Percentiles rank a stretch among this genome's conserved stretches.
phyloP scores from a whole-genome alignment of 2,113 vertebrate species.

The Otolemur garnettii region DNA sequence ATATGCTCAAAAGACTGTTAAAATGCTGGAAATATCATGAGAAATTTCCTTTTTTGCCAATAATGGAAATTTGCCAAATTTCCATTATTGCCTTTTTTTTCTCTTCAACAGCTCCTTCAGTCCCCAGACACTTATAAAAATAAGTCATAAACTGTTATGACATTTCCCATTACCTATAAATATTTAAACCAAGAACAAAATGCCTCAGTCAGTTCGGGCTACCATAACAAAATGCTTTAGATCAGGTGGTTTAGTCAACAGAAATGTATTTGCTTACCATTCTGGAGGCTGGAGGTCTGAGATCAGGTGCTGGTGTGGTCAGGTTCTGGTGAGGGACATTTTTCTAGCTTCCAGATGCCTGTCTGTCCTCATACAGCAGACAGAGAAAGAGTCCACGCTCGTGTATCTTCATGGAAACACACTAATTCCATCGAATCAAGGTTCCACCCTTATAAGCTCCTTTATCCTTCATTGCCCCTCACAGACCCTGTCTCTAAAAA shows the following conservation, averaged over 20 bases:
- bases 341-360: neutral
- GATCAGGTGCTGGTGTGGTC: neutral
- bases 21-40: neutral
- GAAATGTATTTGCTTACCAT: neutral
- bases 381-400: neutral
- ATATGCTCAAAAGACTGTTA: neutral
- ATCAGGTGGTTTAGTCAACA: neutral
- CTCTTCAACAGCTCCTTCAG: neutral
- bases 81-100: neutral
- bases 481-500: neutral
- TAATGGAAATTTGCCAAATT: too few species aligned
- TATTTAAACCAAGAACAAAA: neutral
- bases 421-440: neutral
- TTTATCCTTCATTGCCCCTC: neutral
- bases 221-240: neutral
- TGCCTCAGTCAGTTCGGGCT: neutral
- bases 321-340: neutral
- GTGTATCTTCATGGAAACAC: neutral
- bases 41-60: too few species aligned
- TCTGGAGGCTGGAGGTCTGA: neutral
- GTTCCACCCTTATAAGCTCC: neutral
- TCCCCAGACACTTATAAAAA: conserved; percentile 31
- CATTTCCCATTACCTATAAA: neutral
- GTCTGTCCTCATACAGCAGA: neutral
- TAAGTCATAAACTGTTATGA: neutral